Evolutionary conservation across 1,140 invertebrate species (phyloP), one percentile per base, ranked within the genome.

Genomic region (Megathymus violae): DNA sequence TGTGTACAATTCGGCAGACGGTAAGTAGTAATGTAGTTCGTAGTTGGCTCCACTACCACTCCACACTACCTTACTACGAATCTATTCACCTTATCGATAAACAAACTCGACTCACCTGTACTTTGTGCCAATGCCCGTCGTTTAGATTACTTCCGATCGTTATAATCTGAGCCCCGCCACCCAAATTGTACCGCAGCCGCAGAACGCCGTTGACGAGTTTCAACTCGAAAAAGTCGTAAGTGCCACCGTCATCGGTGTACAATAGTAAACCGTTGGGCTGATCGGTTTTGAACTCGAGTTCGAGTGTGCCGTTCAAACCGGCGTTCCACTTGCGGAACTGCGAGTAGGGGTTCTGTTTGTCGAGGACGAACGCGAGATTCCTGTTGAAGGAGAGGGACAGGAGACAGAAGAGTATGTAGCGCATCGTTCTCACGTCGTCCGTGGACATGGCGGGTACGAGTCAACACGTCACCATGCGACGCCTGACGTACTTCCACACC

Each of bases 171-270:
- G 96, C 96, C 0, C 96, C 96, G 19, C 96, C 95, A 5, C 96
- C 96, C 50, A 97, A 92, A 88, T 98, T 97, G 87, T 97, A 97
- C 64, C 97, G 92, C 66, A 98, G 86, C 46, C 97, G 92, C n/a
- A 99, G 91, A 0, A 95, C 95, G 14, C 97, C 97, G 79, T 98
- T 97, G 3, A 99, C 96, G 10, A 99, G 92, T 81, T 98, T 99
- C 47, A 99, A 88, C 90, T 98, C 97, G 86, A 99, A 97, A 91
- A 99, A 99, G 85, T 99, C 97, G 76, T 97, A 97, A 11, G 96
- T 96, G 7, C 97, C 97, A 3, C 97, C 97, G 82, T 99, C 98
- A 82, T 98, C 97, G 0, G 97, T 98, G 87, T 98, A 98, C 38
- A 99, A 91, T 11, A 99, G 90, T 59, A 98, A 88, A 4, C 97